Conservation (phyloP, 2,797 vertebrate species). For the Pseudochaenichthys georgianus region DNA sequence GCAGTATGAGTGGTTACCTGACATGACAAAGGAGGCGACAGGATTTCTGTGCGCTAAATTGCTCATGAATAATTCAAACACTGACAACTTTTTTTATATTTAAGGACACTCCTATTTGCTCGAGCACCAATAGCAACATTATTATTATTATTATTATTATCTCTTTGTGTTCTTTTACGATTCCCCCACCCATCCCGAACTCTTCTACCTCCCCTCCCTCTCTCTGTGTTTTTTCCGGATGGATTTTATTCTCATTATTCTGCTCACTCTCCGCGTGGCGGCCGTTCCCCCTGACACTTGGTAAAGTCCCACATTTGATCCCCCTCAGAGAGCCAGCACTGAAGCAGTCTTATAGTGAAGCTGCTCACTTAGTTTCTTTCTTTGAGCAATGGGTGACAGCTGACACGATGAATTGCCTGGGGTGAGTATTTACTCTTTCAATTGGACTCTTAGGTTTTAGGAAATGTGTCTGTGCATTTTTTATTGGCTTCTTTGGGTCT, state of each 20-base stretch:
- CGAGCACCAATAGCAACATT: slow-evolving; percentile 33
- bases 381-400: slow-evolving; percentile 65
- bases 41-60: slow-evolving; percentile 22
- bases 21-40: neutral
- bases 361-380: slow-evolving; percentile 26
- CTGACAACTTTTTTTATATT: slow-evolving; percentile 25
- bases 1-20: slow-evolving; percentile 1
- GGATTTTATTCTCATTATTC: slow-evolving; percentile 79
- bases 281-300: slow-evolving; percentile 67
- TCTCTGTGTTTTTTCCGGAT: slow-evolving; percentile 41
- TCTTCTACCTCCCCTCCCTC: slow-evolving; percentile 41
- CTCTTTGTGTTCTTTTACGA: slow-evolving; percentile 24
- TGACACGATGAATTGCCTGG: slow-evolving; percentile 88
- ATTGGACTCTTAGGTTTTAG: neutral
- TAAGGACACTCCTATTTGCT: slow-evolving; percentile 33
- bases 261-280: slow-evolving; percentile 70
- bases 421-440: slow-evolving; percentile 84
- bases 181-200: slow-evolving; percentile 41
- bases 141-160: slow-evolving; percentile 17
- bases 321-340: slow-evolving; percentile 21
- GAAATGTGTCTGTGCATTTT: slow-evolving; percentile 2
- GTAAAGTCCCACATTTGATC: slow-evolving; percentile 60
- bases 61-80: slow-evolving; percentile 63
- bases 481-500: neutral
- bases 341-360: slow-evolving; percentile 36